Evolutionary conservation across 2,797 vertebrate species (phyloP).

Genomic region (Typhlichthys subterraneus): DNA sequence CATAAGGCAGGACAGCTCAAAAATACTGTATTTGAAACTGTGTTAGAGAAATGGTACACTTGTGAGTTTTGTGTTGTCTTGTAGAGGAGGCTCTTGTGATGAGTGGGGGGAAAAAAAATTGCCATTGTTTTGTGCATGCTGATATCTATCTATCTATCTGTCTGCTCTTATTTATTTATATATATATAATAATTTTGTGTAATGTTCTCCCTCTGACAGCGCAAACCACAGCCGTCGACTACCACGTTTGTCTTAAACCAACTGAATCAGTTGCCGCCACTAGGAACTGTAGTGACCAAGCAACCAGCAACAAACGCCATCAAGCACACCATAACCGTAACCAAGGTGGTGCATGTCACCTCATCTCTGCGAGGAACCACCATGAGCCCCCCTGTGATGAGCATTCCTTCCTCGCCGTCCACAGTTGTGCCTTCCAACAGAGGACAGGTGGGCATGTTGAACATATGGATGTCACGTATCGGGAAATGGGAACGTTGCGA

Average conservation of each 20-base stretch:
- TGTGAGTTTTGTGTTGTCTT: no score
- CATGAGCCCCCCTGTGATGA: conserved; percentile 60
- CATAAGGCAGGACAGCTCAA: background rate
- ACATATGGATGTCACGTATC: background rate
- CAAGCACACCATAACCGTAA: conserved; percentile 94
- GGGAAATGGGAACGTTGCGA: background rate
- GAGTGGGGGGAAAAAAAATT: background rate
- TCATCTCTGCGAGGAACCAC: conserved; percentile 83
- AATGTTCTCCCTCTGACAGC: conserved; percentile 35
- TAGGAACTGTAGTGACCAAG: conserved; percentile 91
- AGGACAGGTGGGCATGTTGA: conserved; percentile 76
- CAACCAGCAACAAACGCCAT: conserved; percentile 85
- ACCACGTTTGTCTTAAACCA: conserved; percentile 99
- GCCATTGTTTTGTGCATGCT: background rate
- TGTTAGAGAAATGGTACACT: no score
- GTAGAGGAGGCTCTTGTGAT: background rate
- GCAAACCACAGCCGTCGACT: conserved; percentile 95
- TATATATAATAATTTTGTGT: background rate
- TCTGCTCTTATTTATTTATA: no score
- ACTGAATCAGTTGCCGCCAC: conserved; percentile 95
- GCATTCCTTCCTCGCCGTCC: conserved; percentile 77
- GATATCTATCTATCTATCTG: no score
- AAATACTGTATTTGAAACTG: background rate
- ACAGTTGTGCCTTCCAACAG: conserved; percentile 84
- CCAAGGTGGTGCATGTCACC: conserved; percentile 92